Conservation (phyloP, 2,113 vertebrate species). For the Delphinus delphis region DNA sequence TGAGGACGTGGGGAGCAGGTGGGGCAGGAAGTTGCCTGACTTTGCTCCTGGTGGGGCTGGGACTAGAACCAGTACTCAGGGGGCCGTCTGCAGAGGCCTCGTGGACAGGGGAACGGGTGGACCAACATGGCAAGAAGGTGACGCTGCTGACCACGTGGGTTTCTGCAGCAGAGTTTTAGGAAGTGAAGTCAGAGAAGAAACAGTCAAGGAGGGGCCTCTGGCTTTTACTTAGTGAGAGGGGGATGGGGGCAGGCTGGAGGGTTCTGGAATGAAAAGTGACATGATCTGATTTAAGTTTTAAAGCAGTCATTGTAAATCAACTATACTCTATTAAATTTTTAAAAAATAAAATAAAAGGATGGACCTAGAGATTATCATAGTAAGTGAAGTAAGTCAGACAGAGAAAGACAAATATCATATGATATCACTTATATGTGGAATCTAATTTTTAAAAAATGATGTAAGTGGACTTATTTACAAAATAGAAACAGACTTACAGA, state of each 20-base stretch:
- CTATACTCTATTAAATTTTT: not conserved
- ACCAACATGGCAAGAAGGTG: not conserved
- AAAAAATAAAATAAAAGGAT: not conserved
- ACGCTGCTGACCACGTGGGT: not conserved
- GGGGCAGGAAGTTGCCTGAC: not conserved
- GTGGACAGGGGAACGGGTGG: not conserved
- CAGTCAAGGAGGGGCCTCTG: not conserved
- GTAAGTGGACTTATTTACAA: not conserved
- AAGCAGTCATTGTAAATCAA: not conserved
- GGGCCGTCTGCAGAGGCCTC: not conserved
- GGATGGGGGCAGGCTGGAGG: not conserved
- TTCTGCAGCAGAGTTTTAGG: not conserved
- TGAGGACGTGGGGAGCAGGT: not conserved
- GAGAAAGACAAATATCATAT: not conserved
- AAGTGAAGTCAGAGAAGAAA: not conserved
- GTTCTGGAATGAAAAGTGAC: not conserved
- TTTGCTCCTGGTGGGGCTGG: not conserved
- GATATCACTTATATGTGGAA: not conserved
- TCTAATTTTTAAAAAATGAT: not conserved
- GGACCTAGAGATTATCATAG: not conserved
- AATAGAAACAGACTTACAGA: not conserved
- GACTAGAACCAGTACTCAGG: not conserved
- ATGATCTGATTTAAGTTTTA: not conserved
- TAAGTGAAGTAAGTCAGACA: not conserved
- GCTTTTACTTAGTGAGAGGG: not conserved